These are phyloP conservation scores for Mastigias papua DNA, from an alignment of 30 jellyfish, hydroid and myxozoan genomes.

Conservation along the genomic window DNA sequence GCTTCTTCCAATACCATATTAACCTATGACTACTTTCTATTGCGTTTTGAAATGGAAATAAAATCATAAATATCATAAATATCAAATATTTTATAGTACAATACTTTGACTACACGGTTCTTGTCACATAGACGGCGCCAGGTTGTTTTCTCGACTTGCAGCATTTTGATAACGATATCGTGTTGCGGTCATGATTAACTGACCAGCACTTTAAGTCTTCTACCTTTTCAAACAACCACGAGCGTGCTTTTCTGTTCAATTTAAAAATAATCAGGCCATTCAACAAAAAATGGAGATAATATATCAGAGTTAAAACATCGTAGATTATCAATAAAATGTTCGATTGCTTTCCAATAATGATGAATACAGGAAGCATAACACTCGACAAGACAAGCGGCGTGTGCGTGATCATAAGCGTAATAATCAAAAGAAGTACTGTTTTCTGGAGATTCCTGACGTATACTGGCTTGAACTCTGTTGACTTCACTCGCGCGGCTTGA, in stretches of 20 bases:
- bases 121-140: background rate
- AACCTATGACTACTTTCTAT: no score
- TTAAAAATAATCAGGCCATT: background rate
- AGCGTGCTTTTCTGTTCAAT: background rate
- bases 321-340: background rate
- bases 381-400: background rate
- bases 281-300: background rate
- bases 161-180: no score
- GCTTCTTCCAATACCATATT: no score
- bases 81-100: no score
- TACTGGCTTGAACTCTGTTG: background rate
- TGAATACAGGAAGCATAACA: background rate
- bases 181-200: background rate
- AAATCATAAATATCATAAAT: no score
- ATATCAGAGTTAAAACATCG: background rate
- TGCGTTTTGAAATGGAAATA: no score
- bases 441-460: background rate
- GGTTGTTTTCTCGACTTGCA: background rate
- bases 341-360: background rate
- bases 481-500: background rate
- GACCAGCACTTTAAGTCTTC: background rate
- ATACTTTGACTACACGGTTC: background rate
- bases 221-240: background rate
- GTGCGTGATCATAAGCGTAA: background rate
- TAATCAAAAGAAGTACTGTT: background rate